Evolutionary conservation across 2,113 vertebrate species (phyloP), one percentile per base, ranked within the genome.

Genomic region (Brachyhypopomus gauderio): DNA sequence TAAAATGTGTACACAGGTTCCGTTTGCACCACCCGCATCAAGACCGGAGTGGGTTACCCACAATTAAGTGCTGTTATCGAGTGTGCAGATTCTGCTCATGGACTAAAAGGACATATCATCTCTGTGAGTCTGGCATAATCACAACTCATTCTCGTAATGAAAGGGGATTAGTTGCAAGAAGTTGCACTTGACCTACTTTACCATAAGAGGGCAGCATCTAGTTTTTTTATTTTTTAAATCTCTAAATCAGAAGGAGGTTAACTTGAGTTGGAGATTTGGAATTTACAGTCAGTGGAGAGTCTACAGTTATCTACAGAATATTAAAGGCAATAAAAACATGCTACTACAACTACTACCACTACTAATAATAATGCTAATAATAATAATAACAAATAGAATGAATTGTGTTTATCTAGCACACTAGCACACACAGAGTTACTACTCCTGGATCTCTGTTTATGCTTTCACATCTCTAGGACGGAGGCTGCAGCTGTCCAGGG

Each of bases 51-150:
- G 87, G 98, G 98, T 62, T 99, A 99, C 89, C 98, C 97, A 0
- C 98, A 99, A 86, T 92, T 99, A 77, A 99, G 97, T 14, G 97
- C 98, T 0, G 98, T 99, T n/a, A 99, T 99, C 12, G 98, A 99
- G 88, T 99, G 97, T 72, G 96, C 97, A 0, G 98, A 99, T 91
- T 98, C 97, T 2, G 98, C 98, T 55, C 98, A 99, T 0, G 98
- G 98, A 78, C 93, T 99, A 75, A 98, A 98, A 91, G 98, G 98
- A 82, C 97, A 99, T 90, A 99, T 99, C 86, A 98, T 99, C 90
- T 99, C 98, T 3, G 98, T 98, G 87, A 96, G 97, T 93, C 81
- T 71, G 11, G 59, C 4, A 58, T 48, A 45, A 27, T 75, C 19
- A 36, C 27, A 4, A 36, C 16, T 25, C 30, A 38, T 69, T 71